These are phyloP conservation scores for Periophthalmus modestus DNA, from an alignment of 2,113 vertebrate species.

Conservation along the genomic window DNA sequence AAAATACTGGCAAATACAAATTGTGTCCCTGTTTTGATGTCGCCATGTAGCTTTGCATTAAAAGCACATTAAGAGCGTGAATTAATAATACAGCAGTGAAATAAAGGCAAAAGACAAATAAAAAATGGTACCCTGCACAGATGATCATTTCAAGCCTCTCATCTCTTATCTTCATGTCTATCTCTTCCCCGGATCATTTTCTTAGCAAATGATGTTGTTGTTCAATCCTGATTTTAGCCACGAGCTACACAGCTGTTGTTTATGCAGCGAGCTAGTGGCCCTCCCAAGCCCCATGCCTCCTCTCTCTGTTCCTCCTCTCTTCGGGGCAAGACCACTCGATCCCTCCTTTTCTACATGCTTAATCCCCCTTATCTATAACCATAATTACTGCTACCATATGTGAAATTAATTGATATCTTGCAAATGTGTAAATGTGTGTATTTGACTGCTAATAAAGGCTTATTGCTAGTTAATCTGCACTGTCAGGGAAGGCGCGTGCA, in stretches of 20 bases:
- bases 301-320: constrained; percentile 62
- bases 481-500: constrained; percentile 53
- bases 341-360: constrained; percentile 52
- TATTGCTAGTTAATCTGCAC: constrained; percentile 64
- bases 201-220: constrained; percentile 75
- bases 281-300: constrained; percentile 49
- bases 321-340: constrained; percentile 55
- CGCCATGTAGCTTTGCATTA: not conserved
- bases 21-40: not conserved
- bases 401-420: constrained; percentile 64
- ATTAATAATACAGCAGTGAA: constrained; percentile 3
- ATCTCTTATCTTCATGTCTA: constrained; percentile 53
- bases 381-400: constrained; percentile 77
- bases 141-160: constrained; percentile 30
- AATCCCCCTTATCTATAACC: constrained; percentile 68
- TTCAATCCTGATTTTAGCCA: constrained; percentile 75
- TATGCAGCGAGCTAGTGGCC: constrained; percentile 59
- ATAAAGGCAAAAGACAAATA: constrained; percentile 11
- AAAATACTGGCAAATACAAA: not conserved
- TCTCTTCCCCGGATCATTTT: constrained; percentile 71
- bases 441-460: constrained; percentile 63
- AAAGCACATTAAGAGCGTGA: not conserved
- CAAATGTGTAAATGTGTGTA: constrained; percentile 53
- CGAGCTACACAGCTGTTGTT: constrained; percentile 81
- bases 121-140: not conserved